Evolutionary conservation across 2,113 vertebrate species (phyloP).

Genomic region (Thinocorus orbignyianus): DNA sequence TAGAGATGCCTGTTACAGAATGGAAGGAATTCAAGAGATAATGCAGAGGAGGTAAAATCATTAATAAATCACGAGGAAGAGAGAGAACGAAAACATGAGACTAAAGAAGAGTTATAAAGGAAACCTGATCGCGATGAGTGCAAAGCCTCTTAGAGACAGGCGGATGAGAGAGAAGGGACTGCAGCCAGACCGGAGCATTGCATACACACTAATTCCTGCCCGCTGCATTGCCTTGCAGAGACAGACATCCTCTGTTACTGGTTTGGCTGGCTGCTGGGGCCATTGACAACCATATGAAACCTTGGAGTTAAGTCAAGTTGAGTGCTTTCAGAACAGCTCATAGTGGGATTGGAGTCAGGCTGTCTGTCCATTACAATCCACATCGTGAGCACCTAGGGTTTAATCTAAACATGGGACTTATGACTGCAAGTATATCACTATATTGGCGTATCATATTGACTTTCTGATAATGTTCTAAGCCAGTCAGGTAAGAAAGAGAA

Average conservation of each 20-base stretch:
- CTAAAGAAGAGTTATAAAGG: constrained; percentile 51
- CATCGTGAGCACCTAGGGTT: constrained; percentile 66
- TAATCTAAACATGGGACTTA: constrained; percentile 74
- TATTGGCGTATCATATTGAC: constrained; percentile 79
- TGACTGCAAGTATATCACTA: constrained; percentile 74
- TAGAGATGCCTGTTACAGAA: background rate
- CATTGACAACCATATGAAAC: constrained; percentile 73
- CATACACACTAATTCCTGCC: background rate
- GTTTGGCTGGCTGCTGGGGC: constrained; percentile 71
- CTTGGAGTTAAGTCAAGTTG: constrained; percentile 8
- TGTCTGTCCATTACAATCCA: constrained; percentile 79
- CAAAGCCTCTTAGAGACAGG: constrained; percentile 54
- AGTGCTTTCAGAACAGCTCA: constrained; percentile 65
- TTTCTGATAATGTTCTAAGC: constrained; percentile 84
- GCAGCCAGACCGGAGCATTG: constrained; percentile 55
- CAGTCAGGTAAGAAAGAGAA: constrained; percentile 78
- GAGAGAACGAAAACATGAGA: constrained; percentile 51
- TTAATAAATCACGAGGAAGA: constrained; percentile 73
- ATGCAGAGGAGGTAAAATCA: constrained; percentile 51
- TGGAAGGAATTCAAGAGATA: constrained; percentile 26
- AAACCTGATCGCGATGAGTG: constrained; percentile 63
- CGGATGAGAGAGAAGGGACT: constrained; percentile 54
- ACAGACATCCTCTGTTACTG: constrained; percentile 76
- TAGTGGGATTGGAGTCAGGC: constrained; percentile 79
- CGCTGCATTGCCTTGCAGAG: constrained; percentile 33